Percentiles rank a stretch among this genome's conserved stretches.
These are phyloP conservation scores for Trachelipus rathkii DNA, from an alignment of 1,140 invertebrate species.

Conservation along the genomic window DNA sequence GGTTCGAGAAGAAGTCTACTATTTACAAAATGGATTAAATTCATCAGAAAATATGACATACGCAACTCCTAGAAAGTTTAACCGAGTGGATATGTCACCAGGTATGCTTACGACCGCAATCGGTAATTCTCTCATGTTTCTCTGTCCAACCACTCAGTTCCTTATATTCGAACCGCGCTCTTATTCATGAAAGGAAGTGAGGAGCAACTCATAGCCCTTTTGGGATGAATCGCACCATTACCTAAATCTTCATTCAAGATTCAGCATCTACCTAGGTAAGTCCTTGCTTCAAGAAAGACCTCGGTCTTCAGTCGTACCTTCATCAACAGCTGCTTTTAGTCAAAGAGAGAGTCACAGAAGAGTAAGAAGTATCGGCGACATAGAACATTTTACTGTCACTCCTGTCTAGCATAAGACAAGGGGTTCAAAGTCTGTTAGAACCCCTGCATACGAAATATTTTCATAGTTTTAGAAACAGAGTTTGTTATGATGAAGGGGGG, in stretches of 20 bases:
- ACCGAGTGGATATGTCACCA: too few relatives aligned
- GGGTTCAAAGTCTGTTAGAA: neutral
- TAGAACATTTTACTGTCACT: conserved; percentile 53
- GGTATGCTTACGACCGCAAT: too few relatives aligned
- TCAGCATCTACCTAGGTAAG: neutral
- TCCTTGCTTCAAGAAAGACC: conserved; percentile 20
- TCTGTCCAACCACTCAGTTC: conserved; percentile 51
- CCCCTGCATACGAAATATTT: neutral
- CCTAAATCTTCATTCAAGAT: neutral
- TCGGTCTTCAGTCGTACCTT: conserved; percentile 45
- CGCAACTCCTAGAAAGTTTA: conserved; percentile 47
- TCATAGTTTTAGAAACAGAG: neutral
- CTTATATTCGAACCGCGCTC: conserved; percentile 54
- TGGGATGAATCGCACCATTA: neutral
- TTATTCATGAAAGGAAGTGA: conserved; percentile 40
- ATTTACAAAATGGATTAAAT: conserved; percentile 30
- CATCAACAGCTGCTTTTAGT: conserved; percentile 45
- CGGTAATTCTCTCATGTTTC: conserved; percentile 60
- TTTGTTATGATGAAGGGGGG: too few relatives aligned
- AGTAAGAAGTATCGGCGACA: conserved; percentile 67
- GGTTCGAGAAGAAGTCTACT: conserved; percentile 45
- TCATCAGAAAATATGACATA: conserved; percentile 41
- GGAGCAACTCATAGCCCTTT: too few relatives aligned
- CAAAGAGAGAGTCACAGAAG: conserved; percentile 57
- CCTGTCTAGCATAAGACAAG: conserved; percentile 35